Evolutionary conservation across 2,888 invertebrate species (phyloP).

Genomic region (Andricus curvator): DNA sequence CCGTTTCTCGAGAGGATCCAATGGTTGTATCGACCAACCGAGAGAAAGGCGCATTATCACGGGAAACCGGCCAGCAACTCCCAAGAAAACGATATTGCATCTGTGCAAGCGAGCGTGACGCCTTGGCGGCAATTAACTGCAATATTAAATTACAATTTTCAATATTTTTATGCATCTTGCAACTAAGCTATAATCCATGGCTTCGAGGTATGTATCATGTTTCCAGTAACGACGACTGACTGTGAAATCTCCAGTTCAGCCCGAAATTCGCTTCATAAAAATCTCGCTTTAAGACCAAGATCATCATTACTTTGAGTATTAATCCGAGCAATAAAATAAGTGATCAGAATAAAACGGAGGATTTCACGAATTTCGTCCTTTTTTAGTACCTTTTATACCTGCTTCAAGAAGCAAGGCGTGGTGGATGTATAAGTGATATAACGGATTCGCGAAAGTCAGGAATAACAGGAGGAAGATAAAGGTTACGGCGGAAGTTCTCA

Average conservation of each 20-base stretch:
- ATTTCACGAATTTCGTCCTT: background rate
- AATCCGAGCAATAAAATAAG: background rate
- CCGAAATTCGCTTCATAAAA: background rate
- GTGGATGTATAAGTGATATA: constrained; percentile 48
- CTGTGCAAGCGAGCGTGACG: constrained; percentile 43
- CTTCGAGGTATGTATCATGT: background rate
- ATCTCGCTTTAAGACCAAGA: background rate
- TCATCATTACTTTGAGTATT: background rate
- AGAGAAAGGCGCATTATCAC: constrained; percentile 57
- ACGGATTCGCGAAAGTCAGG: constrained; percentile 49
- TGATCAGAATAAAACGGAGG: background rate
- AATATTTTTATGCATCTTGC: constrained; percentile 39
- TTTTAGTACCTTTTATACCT: background rate
- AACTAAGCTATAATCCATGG: constrained; percentile 5
- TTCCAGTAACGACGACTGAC: background rate
- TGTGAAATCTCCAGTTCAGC: background rate
- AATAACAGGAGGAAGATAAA: constrained; percentile 46
- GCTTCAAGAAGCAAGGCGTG: constrained; percentile 24
- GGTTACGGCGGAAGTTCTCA: constrained; percentile 64
- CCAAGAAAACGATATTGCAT: constrained; percentile 53
- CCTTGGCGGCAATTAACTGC: constrained; percentile 55
- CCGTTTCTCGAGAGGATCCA: constrained; percentile 58
- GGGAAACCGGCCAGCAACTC: constrained; percentile 47
- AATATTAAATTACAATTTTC: constrained; percentile 56
- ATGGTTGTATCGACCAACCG: constrained; percentile 39